Evolutionary conservation across 1,140 invertebrate species (phyloP).

Genomic region (Brachionus sp.): DNA sequence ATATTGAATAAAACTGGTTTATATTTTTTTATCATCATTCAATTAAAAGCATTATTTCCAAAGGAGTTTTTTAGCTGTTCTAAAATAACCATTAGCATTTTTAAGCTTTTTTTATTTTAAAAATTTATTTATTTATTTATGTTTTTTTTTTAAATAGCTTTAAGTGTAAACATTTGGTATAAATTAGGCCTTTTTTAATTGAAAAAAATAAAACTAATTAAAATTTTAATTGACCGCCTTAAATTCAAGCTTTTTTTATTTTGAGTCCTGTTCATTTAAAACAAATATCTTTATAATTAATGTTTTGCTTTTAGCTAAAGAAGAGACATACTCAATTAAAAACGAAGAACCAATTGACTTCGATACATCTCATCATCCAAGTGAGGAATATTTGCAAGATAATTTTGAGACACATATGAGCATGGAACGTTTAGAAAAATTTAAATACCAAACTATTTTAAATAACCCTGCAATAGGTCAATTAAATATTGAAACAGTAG

Average conservation of each 20-base stretch:
- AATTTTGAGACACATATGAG: neutral
- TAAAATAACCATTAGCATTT: too few species aligned
- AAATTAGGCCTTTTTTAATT: neutral
- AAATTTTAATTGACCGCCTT: neutral
- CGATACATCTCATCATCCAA: neutral
- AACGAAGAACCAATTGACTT: slow-evolving; percentile 1
- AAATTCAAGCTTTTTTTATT: neutral
- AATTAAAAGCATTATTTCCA: too few species aligned
- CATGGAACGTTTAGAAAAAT: neutral
- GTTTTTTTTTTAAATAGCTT: too few species aligned
- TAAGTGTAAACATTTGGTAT: neutral
- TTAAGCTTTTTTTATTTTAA: neutral
- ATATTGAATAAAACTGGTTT: too few species aligned
- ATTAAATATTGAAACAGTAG: neutral
- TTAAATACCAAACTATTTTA: neutral
- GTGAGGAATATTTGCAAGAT: neutral
- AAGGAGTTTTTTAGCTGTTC: neutral
- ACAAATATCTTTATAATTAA: neutral
- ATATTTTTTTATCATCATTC: too few species aligned
- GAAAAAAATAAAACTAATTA: neutral
- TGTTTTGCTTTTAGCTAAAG: slow-evolving; percentile 18
- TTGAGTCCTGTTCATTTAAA: neutral
- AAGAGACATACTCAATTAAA: neutral
- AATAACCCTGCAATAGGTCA: neutral
- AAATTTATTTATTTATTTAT: too few species aligned